A percentile compares a stretch with the other conserved stretches of the same genome.
Evolutionary conservation across 2,888 invertebrate genomes (phyloP).

Genomic region (Clostera curtula): DNA sequence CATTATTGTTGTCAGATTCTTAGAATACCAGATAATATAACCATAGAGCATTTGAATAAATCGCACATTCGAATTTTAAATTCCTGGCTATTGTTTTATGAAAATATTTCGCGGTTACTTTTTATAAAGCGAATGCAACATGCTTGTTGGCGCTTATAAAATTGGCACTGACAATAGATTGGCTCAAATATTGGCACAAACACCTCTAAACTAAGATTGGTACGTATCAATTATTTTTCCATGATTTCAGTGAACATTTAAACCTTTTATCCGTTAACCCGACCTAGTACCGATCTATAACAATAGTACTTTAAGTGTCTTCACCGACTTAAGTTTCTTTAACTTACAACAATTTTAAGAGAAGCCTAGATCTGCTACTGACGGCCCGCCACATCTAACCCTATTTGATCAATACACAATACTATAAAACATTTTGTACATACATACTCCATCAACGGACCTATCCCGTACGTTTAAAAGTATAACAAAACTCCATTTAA

Average conservation of each 20-base stretch:
- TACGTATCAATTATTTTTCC: conserved; percentile 9
- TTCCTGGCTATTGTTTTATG: no score
- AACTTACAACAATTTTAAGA: conserved; percentile 64
- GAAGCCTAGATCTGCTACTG: conserved; percentile 43
- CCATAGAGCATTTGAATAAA: no score
- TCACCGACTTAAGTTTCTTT: conserved; percentile 45
- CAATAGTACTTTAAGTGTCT: conserved; percentile 73
- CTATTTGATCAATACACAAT: conserved; percentile 64
- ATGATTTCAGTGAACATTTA: conserved; percentile 33
- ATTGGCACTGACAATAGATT: conserved; percentile 13
- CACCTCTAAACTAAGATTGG: no score
- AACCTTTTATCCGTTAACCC: conserved; percentile 23
- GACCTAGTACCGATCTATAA: conserved; percentile 44
- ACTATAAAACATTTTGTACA: conserved; percentile 67
- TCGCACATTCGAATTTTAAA: no score
- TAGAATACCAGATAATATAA: no score
- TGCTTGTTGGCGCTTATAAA: conserved; percentile 17
- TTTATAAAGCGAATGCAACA: no score
- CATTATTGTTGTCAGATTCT: no score
- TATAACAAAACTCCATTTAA: conserved; percentile 67
- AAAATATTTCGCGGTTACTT: no score
- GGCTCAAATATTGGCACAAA: no score
- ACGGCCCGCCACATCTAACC: conserved; percentile 48
- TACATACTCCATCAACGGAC: conserved; percentile 52
- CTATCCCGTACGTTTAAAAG: conserved; percentile 51